Evolutionary conservation across 2,797 vertebrate genomes (phyloP), one percentile per base, ranked within the genome.

Genomic region (Cirrhinus mrigala): DNA sequence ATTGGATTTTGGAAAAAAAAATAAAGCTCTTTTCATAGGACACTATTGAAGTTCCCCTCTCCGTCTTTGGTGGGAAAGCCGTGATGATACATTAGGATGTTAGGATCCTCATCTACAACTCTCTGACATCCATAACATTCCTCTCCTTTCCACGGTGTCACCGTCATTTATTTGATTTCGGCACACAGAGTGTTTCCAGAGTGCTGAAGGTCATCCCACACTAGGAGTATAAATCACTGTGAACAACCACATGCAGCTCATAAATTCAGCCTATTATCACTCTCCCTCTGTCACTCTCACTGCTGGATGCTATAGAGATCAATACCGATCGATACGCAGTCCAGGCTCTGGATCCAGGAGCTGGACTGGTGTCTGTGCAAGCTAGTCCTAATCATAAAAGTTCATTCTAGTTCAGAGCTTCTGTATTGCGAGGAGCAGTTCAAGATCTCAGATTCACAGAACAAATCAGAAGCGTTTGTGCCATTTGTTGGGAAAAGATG

Each of bases 251-350:
- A 78, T 44, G 62, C 73, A 78, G 54, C 81, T 79, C 81, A 86
- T 74, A 83, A 74, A 86, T 85, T 80, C 29, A 71, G 81, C 56
- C 52, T 50, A 56, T 76, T 69, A 81, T 79, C 69, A 79, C 56
- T 77, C 54, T 46, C 27, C 44, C 27, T 69, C 70, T 69, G 82
- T 76, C 58, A 77, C 71, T 81, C 79, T 69, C 64, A 87, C 81
- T 81, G 29, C 69, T 87, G 81, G 27, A 64, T 3, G 64, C 46
- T 76, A 27, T 86, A 79, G 69, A 79, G 76, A 88, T 90, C 84
- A 88, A 90, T 88, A 85, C 83, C n/a, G 37, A 84, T 84, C 86
- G 88, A 92, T 92, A 91, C 84, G 90, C 84, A 52, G 84, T 81
- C 87, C 76, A 79, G 69, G 9, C 84, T 89, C 48, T 71, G 74